Base-by-base conservation (phyloP, 2,113 vertebrate genomes). In the Gallinago jamesoni region DNA sequence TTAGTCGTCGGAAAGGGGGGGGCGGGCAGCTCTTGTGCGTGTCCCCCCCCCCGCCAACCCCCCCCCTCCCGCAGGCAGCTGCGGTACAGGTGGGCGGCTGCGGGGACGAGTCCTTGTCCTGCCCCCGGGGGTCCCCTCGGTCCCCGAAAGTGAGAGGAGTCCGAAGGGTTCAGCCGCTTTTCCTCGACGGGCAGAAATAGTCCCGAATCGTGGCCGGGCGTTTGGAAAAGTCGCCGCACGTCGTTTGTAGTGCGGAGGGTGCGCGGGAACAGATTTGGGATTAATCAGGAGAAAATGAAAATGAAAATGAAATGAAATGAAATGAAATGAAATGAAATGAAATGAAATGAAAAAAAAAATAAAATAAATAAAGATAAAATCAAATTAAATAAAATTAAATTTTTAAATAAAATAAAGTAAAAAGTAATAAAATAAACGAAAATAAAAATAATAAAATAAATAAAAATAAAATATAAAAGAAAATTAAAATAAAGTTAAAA, bases 1-100 rank as follows among this genome's bases (percentile, higher is more conserved):
- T 91, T 79, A 89, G 70, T 68, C 63, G 86, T 80, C 52, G 39
- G 91, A 83, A 73, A 80, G 37, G 80, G 47, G 73, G 48, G 33
- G 43, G 43, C 11, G 37, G 57, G 31, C 28, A 68, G n/a, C 24
- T 19, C 25, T 7, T 45, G 17, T 37, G 35, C 35, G 35, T 37
- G 35, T 45, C 5, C 6, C 5, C 31, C n/a, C 9, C 7, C 25
- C 13, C 4, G 6, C 37, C 37, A 37, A 37, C 37, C 37, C 37
- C 37, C 19, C 14, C 35, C 30, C 13, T 14, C 14, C 31, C 19
- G 8, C 60, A 19, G 68, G 68, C 77, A 75, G 81, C 55, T 67
- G 90, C 60, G 23, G 37, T 50, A 69, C 68, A 69, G 80, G 75
- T 79, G 82, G 45, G 64, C 19, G 64, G 68, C 77, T 59, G 69